Conservation (phyloP, 2,888 invertebrate genomes). For the Lagria hirta region DNA sequence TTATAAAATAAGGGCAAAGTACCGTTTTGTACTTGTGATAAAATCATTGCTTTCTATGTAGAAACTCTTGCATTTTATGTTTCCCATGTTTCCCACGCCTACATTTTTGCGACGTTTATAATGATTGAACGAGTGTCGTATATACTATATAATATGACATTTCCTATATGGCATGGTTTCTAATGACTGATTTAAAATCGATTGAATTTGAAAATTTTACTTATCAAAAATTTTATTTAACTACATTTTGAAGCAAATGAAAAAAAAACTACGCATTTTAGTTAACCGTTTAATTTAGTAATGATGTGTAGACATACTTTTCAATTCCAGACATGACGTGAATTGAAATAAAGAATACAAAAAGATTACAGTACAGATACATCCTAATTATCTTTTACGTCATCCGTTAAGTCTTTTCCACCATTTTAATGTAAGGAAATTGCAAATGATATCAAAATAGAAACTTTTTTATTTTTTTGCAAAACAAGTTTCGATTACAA, state of each 20-base stretch:
- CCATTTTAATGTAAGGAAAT: no score
- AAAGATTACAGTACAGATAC: no score
- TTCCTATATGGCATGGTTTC: constrained; percentile 7
- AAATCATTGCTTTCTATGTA: constrained; percentile 8
- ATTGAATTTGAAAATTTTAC: neutral
- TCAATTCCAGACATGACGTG: neutral
- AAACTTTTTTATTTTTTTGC: no score
- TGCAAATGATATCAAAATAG: no score
- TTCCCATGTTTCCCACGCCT: constrained; percentile 25
- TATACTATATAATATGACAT: no score
- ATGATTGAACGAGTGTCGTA: constrained; percentile 18
- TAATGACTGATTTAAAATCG: constrained; percentile 8
- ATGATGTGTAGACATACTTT: neutral
- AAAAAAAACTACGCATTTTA: neutral
- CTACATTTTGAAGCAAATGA: neutral
- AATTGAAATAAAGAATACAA: neutral
- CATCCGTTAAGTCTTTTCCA: no score
- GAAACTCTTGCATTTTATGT: constrained; percentile 17
- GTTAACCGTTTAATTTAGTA: neutral
- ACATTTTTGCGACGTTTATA: constrained; percentile 18
- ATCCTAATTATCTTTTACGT: no score
- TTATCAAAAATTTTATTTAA: neutral
- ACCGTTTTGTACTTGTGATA: neutral
- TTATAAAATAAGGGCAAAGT: neutral
- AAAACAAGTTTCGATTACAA: no score